Evolutionary conservation across 2,113 vertebrate species (phyloP).

Genomic region (Micronycteris hirsuta): DNA sequence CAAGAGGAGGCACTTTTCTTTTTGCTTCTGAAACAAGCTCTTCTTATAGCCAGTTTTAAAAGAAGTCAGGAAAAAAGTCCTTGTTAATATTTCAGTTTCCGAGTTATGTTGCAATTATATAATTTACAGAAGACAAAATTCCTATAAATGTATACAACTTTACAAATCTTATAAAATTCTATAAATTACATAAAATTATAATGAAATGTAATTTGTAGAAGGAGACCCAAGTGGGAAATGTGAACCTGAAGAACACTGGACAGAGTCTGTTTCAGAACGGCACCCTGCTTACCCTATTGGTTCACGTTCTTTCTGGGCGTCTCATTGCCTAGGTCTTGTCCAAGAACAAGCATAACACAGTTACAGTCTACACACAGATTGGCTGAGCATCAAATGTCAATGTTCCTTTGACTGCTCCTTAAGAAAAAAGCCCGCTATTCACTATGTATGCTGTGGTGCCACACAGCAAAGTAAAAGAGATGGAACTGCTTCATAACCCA

Average conservation of each 20-base stretch:
- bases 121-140: slow-evolving; percentile 11
- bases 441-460: background rate
- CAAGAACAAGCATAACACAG: slow-evolving; percentile 29
- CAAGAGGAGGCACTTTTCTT: background rate
- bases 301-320: slow-evolving; percentile 14
- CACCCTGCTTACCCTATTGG: background rate
- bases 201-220: background rate
- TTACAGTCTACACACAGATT: slow-evolving; percentile 19
- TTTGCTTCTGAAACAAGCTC: slow-evolving; percentile 18
- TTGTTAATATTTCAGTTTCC: background rate
- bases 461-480: background rate
- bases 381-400: slow-evolving; percentile 29
- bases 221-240: background rate
- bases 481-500: background rate
- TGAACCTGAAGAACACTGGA: background rate
- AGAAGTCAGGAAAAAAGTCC: background rate
- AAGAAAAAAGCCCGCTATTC: background rate
- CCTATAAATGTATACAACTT: background rate
- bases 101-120: background rate
- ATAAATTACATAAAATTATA: background rate
- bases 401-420: background rate
- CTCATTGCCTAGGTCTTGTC: slow-evolving; percentile 29
- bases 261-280: background rate
- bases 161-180: background rate
- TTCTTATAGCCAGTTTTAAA: slow-evolving; percentile 4